Evolutionary conservation across 2,888 invertebrate genomes (phyloP).

Genomic region (Electrophaes corylata): DNA sequence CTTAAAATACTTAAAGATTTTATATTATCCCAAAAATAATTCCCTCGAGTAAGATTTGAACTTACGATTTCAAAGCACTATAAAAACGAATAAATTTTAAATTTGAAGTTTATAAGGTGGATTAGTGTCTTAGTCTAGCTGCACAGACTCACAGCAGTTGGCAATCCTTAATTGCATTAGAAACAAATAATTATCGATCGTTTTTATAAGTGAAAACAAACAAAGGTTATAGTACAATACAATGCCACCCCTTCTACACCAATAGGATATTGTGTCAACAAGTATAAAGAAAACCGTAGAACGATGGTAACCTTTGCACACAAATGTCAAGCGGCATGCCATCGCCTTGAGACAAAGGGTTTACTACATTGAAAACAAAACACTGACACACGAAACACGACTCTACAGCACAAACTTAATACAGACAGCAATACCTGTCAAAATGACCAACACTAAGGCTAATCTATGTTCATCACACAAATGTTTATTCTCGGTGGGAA

Average conservation of each 20-base stretch:
- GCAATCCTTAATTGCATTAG: neutral
- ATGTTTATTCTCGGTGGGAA: too few relatives aligned
- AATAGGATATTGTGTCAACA: conserved; percentile 71
- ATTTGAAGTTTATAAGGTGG: too few relatives aligned
- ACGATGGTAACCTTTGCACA: conserved; percentile 78
- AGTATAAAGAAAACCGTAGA: conserved; percentile 75
- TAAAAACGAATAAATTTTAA: too few relatives aligned
- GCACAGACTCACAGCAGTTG: neutral
- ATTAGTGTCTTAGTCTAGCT: too few relatives aligned
- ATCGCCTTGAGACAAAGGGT: conserved; percentile 81
- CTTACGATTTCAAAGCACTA: too few relatives aligned
- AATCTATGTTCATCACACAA: too few relatives aligned
- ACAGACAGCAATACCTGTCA: too few relatives aligned
- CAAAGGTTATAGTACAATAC: conserved; percentile 53
- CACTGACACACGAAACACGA: conserved; percentile 54
- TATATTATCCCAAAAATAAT: too few relatives aligned
- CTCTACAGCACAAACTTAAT: conserved; percentile 56
- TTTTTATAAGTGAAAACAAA: conserved; percentile 33
- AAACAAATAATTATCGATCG: neutral
- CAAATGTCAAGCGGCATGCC: conserved; percentile 75
- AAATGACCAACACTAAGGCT: too few relatives aligned
- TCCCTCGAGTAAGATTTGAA: too few relatives aligned
- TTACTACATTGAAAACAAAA: conserved; percentile 64
- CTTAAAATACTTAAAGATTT: too few relatives aligned
- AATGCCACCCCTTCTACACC: conserved; percentile 73